Base-by-base conservation (phyloP, 2,888 invertebrate species). In the Euzophera pinguis region DNA sequence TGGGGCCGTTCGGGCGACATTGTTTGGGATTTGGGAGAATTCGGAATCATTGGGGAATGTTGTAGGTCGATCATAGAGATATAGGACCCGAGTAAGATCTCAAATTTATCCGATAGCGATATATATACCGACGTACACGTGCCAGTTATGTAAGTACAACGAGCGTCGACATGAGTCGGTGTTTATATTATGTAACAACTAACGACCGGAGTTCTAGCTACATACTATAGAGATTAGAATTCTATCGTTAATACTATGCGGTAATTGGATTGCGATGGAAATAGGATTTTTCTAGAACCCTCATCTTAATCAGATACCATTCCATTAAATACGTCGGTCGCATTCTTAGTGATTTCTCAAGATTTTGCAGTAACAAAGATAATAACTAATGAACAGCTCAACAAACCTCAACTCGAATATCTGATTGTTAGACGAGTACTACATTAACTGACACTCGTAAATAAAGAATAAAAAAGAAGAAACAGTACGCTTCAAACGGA, bases 181-280 rank as follows among this genome's bases (percentile, higher is more conserved):
- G 76, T 81, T 78, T 79, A 76, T 77, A 71, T 81, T 81, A 80
- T 75, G 71, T 78, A 80, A 81, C 60, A 71, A 64, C 62, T 63
- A 45, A 47, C 53, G 58, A 56, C 62, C 53, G 39, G 39, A 50
- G 55, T 53, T 58, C 43, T 53, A 65, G 51, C 60, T 52, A 60
- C 61, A 54, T 56, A 54, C 58, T 61, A 47, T 58, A 54, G 16
- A 37, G 47, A 62, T 50, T 55, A 61, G 54, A 64, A 63, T 63
- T 62, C 64, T 65, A 64, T 59, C 59, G 53, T 55, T 50, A 29
- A 50, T 55, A 53, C 56, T 54, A 54, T 51, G 49, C 54, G 29
- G 58, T 57, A 54, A 61, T 66, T 65, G 47, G 41, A 59, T 59
- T 55, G 54, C 47, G 50, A 47, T 54, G 47, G 50, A 51, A 57